Evolutionary conservation across 2,113 vertebrate species (phyloP).

Genomic region (Pica pica): DNA sequence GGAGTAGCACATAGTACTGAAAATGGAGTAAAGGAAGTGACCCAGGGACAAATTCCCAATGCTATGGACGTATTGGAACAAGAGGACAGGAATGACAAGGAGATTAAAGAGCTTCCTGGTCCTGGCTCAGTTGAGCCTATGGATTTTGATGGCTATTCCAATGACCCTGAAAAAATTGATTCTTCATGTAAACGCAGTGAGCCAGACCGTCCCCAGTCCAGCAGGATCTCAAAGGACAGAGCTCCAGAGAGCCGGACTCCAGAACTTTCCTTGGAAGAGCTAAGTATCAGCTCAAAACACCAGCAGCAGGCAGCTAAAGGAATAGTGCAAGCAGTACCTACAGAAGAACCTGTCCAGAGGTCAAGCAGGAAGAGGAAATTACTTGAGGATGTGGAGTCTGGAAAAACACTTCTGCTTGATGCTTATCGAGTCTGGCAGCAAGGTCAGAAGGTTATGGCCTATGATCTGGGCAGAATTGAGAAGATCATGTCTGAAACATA

Average conservation of each 20-base stretch:
- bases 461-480: conserved; percentile 91
- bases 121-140: conserved; percentile 80
- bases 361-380: conserved; percentile 87
- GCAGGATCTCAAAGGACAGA: conserved; percentile 70
- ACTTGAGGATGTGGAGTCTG: conserved; percentile 82
- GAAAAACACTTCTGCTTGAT: conserved; percentile 90
- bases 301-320: conserved; percentile 52
- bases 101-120: conserved; percentile 65
- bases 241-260: conserved; percentile 75
- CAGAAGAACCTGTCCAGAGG: conserved; percentile 70
- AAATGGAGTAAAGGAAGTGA: conserved; percentile 68
- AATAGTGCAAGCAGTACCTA: conserved; percentile 5
- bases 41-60: conserved; percentile 61
- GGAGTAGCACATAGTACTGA: conserved; percentile 64
- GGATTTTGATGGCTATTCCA: conserved; percentile 81
- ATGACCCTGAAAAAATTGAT: conserved; percentile 60
- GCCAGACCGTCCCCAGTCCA: conserved; percentile 34
- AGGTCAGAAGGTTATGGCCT: conserved; percentile 94
- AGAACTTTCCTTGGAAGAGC: conserved; percentile 92
- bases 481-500: conserved; percentile 98
- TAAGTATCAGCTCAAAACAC: conserved; percentile 88
- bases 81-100: conserved; percentile 59
- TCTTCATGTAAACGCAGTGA: conserved; percentile 35
- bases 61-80: conserved; percentile 69
- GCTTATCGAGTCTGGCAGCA: conserved; percentile 98